These are phyloP conservation scores for Helicoverpa zea DNA, from an alignment of 1,140 invertebrate species.

Conservation along the genomic window DNA sequence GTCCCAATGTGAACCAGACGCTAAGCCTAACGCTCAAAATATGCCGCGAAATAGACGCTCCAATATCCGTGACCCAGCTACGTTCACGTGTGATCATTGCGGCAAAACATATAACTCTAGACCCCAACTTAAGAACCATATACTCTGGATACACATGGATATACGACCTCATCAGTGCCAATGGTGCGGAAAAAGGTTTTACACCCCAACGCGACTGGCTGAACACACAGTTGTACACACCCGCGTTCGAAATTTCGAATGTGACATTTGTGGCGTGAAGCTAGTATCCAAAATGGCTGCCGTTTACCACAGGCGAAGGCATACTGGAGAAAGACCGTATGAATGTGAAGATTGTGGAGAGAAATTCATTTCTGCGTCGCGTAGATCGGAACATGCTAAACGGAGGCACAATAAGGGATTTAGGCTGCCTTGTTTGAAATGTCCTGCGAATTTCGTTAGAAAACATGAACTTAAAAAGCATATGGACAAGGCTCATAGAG, in stretches of 20 bases:
- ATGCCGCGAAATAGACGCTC: slow-evolving; percentile 68
- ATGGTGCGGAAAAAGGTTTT: slow-evolving; percentile 84
- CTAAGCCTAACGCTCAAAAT: slow-evolving; percentile 66
- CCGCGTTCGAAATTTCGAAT: slow-evolving; percentile 80
- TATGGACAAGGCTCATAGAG: slow-evolving; percentile 68
- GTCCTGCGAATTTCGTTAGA: slow-evolving; percentile 70
- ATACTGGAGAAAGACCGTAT: slow-evolving; percentile 93
- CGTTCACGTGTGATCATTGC: slow-evolving; percentile 82
- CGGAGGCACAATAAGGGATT: slow-evolving; percentile 75
- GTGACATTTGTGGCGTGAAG: slow-evolving; percentile 82
- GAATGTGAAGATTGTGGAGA: slow-evolving; percentile 91
- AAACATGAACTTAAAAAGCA: slow-evolving; percentile 75
- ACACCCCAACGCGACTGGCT: slow-evolving; percentile 78
- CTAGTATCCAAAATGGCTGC: slow-evolving; percentile 82
- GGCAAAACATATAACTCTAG: slow-evolving; percentile 76
- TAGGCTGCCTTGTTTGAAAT: slow-evolving; percentile 67
- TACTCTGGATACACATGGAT: slow-evolving; percentile 85
- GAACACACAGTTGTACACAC: slow-evolving; percentile 84
- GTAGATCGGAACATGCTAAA: slow-evolving; percentile 79
- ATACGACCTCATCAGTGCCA: slow-evolving; percentile 82
- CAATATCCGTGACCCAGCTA: slow-evolving; percentile 76
- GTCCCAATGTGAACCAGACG: slow-evolving; percentile 75
- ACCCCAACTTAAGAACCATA: slow-evolving; percentile 82
- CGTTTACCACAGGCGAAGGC: slow-evolving; percentile 82
- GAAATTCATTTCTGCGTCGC: slow-evolving; percentile 80